These are phyloP conservation scores for Pseudochirops corinnae DNA, from an alignment of 2,797 vertebrate species.

Conservation along the genomic window DNA sequence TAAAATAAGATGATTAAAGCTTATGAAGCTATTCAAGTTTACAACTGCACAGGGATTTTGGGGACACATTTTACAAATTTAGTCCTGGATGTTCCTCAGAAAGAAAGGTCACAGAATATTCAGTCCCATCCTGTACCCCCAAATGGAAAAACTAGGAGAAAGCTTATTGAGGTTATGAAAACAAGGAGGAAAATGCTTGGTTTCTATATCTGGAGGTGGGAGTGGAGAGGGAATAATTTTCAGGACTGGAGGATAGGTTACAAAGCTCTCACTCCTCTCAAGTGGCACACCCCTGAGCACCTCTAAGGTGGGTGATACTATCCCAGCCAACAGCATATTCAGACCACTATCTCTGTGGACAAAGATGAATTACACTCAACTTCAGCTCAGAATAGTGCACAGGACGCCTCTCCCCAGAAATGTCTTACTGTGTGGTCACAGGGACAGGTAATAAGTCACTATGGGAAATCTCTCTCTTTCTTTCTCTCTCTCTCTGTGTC, in stretches of 20 bases:
- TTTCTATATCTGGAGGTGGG: not conserved
- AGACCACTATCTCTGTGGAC: not conserved
- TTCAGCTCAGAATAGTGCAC: not conserved
- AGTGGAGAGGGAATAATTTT: not conserved
- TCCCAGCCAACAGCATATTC: not conserved
- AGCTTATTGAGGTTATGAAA: not conserved
- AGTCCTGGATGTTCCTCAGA: not conserved
- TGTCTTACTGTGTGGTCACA: not conserved
- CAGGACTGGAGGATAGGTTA: not conserved
- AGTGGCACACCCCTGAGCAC: not conserved
- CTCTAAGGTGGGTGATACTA: not conserved
- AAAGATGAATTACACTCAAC: not conserved
- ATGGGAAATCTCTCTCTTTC: not conserved
- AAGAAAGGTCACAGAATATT: not conserved
- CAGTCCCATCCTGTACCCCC: not conserved
- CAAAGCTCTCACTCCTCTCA: not conserved
- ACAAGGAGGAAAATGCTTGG: not conserved
- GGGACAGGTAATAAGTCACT: not conserved
- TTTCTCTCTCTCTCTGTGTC: not conserved
- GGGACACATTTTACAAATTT: not conserved
- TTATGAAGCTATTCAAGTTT: not conserved
- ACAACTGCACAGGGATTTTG: not conserved
- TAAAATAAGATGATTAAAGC: not conserved
- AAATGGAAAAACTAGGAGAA: not conserved
- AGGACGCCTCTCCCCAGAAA: not conserved